Evolutionary conservation across 2,113 vertebrate species (phyloP).

Genomic region (Sterrhoptilus dennistouni): DNA sequence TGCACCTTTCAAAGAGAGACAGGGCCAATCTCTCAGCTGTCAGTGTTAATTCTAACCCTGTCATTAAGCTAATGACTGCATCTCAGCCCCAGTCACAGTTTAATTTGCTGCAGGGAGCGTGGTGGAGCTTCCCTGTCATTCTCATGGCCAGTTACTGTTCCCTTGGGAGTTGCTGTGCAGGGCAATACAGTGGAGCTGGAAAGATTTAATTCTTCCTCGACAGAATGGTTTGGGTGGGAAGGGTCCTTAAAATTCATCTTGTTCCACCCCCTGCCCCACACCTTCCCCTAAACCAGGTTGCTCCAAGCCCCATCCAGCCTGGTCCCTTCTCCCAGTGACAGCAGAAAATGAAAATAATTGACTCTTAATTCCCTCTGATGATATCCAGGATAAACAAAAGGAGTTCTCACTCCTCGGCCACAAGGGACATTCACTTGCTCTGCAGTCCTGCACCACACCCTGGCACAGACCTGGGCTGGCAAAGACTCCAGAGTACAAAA

Average conservation of each 20-base stretch:
- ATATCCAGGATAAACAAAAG: not conserved
- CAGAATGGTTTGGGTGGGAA: not conserved
- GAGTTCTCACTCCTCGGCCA: not conserved
- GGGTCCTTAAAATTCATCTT: not conserved
- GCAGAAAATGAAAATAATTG: not conserved
- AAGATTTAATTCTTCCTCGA: not conserved
- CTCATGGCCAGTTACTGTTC: accelerated
- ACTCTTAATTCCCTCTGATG: not conserved
- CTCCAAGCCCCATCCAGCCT: not conserved
- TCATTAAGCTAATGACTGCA: not conserved
- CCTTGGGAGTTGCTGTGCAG: not conserved
- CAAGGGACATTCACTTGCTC: not conserved
- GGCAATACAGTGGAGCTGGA: not conserved
- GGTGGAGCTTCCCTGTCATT: not conserved
- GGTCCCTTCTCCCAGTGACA: not conserved
- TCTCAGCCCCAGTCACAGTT: not conserved
- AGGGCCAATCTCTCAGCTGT: not conserved
- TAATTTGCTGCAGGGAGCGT: not conserved
- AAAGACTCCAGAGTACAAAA: not conserved
- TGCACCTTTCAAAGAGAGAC: not conserved
- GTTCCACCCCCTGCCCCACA: not conserved
- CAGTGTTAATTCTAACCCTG: not conserved
- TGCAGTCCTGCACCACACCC: not conserved
- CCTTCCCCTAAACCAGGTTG: not conserved
- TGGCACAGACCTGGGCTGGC: accelerated